Evolutionary conservation across 2,797 vertebrate genomes (phyloP).

Genomic region (Rhincodon typus): DNA sequence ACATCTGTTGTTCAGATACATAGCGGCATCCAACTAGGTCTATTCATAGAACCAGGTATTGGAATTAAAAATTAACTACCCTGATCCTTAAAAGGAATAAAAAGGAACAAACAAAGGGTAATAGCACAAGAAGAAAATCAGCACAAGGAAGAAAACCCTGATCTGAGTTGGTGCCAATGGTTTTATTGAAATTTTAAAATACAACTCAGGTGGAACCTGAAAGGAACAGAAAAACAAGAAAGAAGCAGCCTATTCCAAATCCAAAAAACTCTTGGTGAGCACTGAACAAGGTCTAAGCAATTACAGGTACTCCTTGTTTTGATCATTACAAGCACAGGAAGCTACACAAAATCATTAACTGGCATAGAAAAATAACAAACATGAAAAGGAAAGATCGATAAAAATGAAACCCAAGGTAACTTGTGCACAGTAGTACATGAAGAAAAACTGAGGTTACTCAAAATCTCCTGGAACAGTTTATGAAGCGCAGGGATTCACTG

Average conservation of each 20-base stretch:
- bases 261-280: background rate
- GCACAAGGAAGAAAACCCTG: conserved; percentile 41
- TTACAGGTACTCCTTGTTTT: background rate
- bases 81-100: background rate
- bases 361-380: background rate
- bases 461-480: background rate
- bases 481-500: background rate
- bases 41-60: background rate
- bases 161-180: background rate
- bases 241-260: background rate
- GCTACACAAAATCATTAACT: background rate
- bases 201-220: background rate
- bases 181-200: background rate
- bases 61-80: background rate
- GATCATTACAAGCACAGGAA: background rate
- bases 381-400: background rate
- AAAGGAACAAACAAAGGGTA: background rate
- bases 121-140: background rate
- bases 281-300: background rate
- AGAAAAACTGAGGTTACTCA: background rate
- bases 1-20: background rate
- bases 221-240: background rate
- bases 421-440: background rate
- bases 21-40: background rate
- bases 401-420: background rate